phyloP scores from a whole-genome alignment of 1,140 invertebrate species.

The Penaeus vannamei region DNA sequence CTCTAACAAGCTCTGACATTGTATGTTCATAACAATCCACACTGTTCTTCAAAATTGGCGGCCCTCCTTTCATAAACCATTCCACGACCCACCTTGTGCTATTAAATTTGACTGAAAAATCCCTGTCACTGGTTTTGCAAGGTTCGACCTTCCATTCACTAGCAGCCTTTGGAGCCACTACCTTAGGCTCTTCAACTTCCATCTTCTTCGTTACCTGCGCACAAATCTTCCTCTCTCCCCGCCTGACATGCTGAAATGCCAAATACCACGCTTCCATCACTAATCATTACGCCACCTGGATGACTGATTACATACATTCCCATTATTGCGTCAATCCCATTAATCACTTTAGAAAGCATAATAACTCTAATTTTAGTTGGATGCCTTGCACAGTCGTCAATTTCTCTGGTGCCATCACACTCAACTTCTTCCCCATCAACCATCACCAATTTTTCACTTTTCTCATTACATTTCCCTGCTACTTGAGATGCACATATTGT shows the following conservation, averaged over 20 bases:
- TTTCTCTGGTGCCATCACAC: neutral
- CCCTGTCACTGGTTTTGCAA: neutral
- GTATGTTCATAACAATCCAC: neutral
- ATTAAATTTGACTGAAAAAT: neutral
- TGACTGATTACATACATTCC: slow-evolving; percentile 37
- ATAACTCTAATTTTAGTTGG: neutral
- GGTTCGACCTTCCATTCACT: neutral
- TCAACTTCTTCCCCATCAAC: slow-evolving; percentile 24
- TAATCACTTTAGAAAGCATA: slow-evolving; percentile 18
- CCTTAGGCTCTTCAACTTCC: no score
- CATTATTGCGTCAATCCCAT: slow-evolving; percentile 20
- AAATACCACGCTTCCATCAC: neutral
- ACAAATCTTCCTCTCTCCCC: neutral
- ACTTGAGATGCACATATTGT: no score
- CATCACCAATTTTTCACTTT: neutral
- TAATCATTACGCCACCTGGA: slow-evolving; percentile 20
- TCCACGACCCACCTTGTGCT: neutral
- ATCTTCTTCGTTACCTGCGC: neutral
- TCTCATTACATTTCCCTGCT: neutral
- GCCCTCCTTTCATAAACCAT: neutral
- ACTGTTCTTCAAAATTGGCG: neutral
- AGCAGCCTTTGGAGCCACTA: neutral
- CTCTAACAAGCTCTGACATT: neutral
- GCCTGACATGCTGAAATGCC: neutral
- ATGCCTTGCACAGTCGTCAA: neutral